phyloP scores from a whole-genome alignment of 2,797 vertebrate genomes.

The Danio kyathit region DNA sequence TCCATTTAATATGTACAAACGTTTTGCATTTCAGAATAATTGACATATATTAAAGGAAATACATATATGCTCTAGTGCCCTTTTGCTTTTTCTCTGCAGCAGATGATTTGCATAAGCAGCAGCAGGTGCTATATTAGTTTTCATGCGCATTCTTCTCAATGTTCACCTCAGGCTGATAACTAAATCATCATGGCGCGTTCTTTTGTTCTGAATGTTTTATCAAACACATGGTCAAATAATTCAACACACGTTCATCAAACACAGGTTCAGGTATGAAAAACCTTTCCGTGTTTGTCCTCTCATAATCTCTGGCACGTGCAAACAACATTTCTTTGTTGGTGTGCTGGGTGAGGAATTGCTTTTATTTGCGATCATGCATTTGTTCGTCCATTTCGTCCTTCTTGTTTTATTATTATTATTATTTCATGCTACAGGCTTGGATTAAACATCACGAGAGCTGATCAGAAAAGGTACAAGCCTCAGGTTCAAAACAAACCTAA shows the following conservation, averaged over 20 bases:
- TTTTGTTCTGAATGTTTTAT: conserved; percentile 36
- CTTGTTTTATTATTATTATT: neutral
- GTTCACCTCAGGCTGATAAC: conserved; percentile 29
- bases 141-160: neutral
- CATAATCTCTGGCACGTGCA: neutral
- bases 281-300: conserved; percentile 10
- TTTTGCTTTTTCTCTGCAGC: neutral
- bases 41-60: neutral
- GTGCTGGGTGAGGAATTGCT: neutral
- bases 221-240: conserved; percentile 30
- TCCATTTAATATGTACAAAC: no score
- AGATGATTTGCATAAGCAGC: neutral
- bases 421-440: neutral
- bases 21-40: neutral
- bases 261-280: neutral
- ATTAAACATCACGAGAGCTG: neutral
- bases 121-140: conserved; percentile 32
- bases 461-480: conserved; percentile 6
- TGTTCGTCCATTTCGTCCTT: conserved; percentile 4
- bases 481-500: conserved; percentile 8
- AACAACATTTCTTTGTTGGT: conserved; percentile 10
- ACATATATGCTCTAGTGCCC: neutral
- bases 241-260: conserved; percentile 10
- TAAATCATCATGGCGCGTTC: neutral
- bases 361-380: neutral